Evolutionary conservation across 2,797 vertebrate genomes (phyloP).

Genomic region (Ptychadena robeensis): DNA sequence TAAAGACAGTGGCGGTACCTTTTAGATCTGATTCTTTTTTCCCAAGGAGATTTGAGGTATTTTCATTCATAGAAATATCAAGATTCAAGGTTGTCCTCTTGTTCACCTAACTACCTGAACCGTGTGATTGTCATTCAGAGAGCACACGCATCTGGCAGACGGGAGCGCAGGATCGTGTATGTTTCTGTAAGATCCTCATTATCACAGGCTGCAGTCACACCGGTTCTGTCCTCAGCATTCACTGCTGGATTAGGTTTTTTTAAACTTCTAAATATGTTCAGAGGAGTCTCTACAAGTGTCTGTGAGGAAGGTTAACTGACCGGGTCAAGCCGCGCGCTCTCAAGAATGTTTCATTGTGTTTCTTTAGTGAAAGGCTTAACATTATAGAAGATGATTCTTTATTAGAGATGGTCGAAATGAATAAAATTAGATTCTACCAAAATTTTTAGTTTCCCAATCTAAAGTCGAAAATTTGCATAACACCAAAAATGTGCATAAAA

Average conservation of each 20-base stretch:
- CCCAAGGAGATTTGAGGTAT: background rate
- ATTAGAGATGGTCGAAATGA: too few species aligned
- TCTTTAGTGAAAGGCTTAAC: background rate
- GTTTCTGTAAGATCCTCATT: conserved; percentile 17
- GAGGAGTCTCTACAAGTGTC: background rate
- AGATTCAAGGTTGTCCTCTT: background rate
- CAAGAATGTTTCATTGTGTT: background rate
- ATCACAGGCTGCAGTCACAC: conserved; percentile 9
- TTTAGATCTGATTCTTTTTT: background rate
- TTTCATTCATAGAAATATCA: conserved; percentile 17
- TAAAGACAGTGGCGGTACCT: background rate
- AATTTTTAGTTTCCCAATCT: too few species aligned
- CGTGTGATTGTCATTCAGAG: conserved; percentile 32
- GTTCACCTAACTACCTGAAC: background rate
- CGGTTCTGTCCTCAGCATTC: conserved; percentile 3
- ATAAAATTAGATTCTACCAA: too few species aligned
- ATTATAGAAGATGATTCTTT: too few species aligned
- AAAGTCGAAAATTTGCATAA: too few species aligned
- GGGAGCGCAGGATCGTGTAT: background rate
- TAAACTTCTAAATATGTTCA: conserved; percentile 8
- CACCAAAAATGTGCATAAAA: too few species aligned
- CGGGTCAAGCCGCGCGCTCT: background rate
- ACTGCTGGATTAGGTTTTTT: conserved; percentile 9
- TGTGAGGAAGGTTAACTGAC: background rate
- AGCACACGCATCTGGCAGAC: background rate